These are phyloP conservation scores for Gasterosteus nipponicus DNA, from an alignment of 2,113 vertebrate species.

Conservation along the genomic window DNA sequence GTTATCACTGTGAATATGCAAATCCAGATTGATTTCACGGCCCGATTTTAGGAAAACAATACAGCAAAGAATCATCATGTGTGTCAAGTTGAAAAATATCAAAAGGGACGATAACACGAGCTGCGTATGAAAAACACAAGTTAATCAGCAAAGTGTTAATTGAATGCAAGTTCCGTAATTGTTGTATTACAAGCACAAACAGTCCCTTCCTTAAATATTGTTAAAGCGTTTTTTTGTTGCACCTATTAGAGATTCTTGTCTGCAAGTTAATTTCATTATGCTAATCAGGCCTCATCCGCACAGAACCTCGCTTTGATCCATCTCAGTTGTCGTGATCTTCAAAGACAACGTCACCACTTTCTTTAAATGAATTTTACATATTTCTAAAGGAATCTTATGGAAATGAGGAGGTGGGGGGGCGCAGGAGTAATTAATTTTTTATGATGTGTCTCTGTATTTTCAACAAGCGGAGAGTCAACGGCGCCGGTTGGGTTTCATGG, in stretches of 20 bases:
- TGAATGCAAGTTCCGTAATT: slow-evolving; percentile 97
- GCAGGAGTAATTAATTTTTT: slow-evolving; percentile 98
- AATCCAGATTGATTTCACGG: slow-evolving; percentile 75
- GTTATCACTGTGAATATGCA: slow-evolving; percentile 86
- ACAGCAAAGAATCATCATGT: slow-evolving; percentile 50
- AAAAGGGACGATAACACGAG: slow-evolving; percentile 37
- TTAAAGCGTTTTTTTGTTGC: slow-evolving; percentile 96
- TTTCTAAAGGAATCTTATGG: slow-evolving; percentile 98
- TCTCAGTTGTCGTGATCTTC: slow-evolving; percentile 99
- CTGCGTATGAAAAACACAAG: slow-evolving; percentile 84
- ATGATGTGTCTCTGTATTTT: slow-evolving; percentile 98
- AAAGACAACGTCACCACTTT: slow-evolving; percentile 99
- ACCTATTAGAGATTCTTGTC: slow-evolving; percentile 99
- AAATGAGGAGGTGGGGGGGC: slow-evolving; percentile 86
- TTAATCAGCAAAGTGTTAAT: slow-evolving; percentile 99
- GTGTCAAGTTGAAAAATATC: slow-evolving; percentile 46
- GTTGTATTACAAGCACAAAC: slow-evolving; percentile 98
- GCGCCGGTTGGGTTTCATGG: slow-evolving; percentile 91
- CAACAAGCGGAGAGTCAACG: slow-evolving; percentile 85
- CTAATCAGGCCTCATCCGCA: slow-evolving; percentile 98
- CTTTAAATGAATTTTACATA: slow-evolving; percentile 99
- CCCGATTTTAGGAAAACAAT: slow-evolving; percentile 69
- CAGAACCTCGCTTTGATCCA: slow-evolving; percentile 99
- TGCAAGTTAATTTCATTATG: slow-evolving; percentile 99
- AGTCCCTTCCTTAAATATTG: slow-evolving; percentile 98